Evolutionary conservation across 2,888 invertebrate species (phyloP).

Genomic region (Drosophila diplacantha): DNA sequence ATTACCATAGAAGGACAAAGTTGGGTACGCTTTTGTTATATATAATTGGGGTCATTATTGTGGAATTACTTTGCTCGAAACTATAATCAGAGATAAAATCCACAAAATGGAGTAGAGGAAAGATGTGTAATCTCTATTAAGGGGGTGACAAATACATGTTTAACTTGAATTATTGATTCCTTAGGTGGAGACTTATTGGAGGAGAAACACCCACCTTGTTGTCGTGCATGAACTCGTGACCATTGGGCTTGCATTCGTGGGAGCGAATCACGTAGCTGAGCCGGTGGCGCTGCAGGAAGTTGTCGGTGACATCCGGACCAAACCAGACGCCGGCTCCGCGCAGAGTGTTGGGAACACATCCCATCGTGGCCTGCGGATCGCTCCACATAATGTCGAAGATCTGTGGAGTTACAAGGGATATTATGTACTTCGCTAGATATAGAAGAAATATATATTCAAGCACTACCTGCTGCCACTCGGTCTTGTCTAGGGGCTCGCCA

Average conservation of each 20-base stretch:
- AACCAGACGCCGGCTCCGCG: conserved; percentile 96
- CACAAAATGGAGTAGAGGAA: not conserved
- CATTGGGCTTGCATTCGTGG: conserved; percentile 95
- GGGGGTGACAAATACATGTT: not conserved
- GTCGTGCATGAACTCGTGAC: conserved; percentile 91
- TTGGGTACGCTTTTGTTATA: not conserved
- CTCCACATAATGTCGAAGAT: conserved; percentile 97
- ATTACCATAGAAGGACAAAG: not conserved
- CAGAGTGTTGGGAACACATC: conserved; percentile 89
- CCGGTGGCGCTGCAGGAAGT: conserved; percentile 87
- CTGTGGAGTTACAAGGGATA: conserved; percentile 76
- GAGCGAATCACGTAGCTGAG: conserved; percentile 89
- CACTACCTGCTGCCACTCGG: conserved; percentile 92
- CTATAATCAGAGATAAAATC: not conserved
- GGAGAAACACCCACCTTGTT: conserved; percentile 81
- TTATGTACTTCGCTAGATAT: conserved; percentile 34
- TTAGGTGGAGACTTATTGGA: fast-evolving
- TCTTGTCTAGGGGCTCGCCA: conserved; percentile 85
- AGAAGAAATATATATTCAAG: too few species aligned
- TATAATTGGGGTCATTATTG: conserved; percentile 1
- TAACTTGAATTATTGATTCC: not conserved
- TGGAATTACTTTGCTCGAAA: not conserved
- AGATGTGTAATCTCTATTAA: not conserved
- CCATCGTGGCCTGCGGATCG: conserved; percentile 88
- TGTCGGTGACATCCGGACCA: conserved; percentile 91